These are phyloP conservation scores for Slavum lentiscoides DNA, from an alignment of 2,888 invertebrate genomes.

Conservation along the genomic window DNA sequence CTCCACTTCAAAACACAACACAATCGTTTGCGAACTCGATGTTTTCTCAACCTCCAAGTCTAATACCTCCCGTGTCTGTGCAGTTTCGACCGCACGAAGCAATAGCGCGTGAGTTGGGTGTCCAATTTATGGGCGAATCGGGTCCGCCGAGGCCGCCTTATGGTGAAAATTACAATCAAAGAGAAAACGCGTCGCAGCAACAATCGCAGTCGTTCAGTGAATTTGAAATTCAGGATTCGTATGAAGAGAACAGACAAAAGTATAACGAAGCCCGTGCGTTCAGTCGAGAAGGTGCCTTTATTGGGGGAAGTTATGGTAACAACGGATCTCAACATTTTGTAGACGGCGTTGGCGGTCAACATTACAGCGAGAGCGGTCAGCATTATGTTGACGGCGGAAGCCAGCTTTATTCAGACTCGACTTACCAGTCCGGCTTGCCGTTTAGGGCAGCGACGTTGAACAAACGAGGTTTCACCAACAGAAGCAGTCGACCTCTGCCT, in stretches of 20 bases:
- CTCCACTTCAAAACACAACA: slow-evolving; percentile 26
- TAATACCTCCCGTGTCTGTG: slow-evolving; percentile 10
- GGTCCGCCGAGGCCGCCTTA: slow-evolving; percentile 11
- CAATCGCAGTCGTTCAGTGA: slow-evolving; percentile 5
- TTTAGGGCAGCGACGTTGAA: slow-evolving; percentile 15
- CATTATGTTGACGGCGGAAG: slow-evolving; percentile 25
- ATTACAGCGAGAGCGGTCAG: slow-evolving; percentile 30
- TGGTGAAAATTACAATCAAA: slow-evolving; percentile 42
- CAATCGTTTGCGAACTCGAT: slow-evolving; percentile 47
- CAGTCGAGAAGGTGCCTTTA: slow-evolving; percentile 22
- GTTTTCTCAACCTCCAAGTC: slow-evolving; percentile 45
- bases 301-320: slow-evolving; percentile 29
- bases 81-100: slow-evolving; percentile 26
- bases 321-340: slow-evolving; percentile 44
- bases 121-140: slow-evolving; percentile 28
- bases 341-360: slow-evolving; percentile 1
- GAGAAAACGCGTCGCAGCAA: slow-evolving; percentile 31
- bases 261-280: slow-evolving; percentile 27
- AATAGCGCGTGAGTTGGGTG: slow-evolving; percentile 15
- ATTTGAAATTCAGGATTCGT: slow-evolving; percentile 40
- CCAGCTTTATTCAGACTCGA: slow-evolving; percentile 33
- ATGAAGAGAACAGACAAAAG: slow-evolving; percentile 40
- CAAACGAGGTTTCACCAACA: slow-evolving; percentile 30
- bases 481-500: slow-evolving; percentile 34
- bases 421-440: slow-evolving; percentile 13